Base-by-base conservation (phyloP, 2,797 vertebrate species). In the Pantherophis vulpinus region DNA sequence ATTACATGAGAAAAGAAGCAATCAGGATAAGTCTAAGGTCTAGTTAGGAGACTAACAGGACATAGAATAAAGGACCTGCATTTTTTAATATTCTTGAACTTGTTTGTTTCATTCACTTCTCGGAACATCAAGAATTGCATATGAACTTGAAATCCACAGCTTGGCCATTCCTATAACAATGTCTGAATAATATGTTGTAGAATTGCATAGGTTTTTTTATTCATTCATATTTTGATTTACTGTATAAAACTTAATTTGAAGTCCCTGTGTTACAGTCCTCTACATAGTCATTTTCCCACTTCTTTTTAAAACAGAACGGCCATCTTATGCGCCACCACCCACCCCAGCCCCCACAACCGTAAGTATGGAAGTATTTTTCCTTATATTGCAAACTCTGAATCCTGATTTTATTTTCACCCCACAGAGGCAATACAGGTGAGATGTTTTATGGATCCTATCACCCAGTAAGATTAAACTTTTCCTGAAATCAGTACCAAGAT, bases 311-410 rank as follows among this genome's bases (percentile, higher is more conserved):
- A 97, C 98, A 99, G 99, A 99, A 97, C 98, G 99, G 95, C 99
- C 99, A 95, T 99, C 99, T 92, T 99, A 99, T 94, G 98, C 99
- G 96, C 99, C 99, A 96, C 99, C 99, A 97, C 99, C 99, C 95
- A 98, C 99, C 98, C 99, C 99, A 86, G 99, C 99, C 98, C 99
- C 99, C 88, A 98, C 99, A 96, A 98, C 99, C 97, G 99, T 99
- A 99, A 99, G 99, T 99, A 98, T 96, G 94, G 96, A 96, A 96
- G 96, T 97, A 97, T 96, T 98, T 98, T 97, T 95, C 37, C 16
- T 96, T 98, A 95, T 93, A 83, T 83, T 96, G 95, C 96, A 93
- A 95, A 96, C 95, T 95, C 96, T 96, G 95, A 93, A 94, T 93
- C 93, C 91, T 93, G 95, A 93, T 94, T 95, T 97, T 96, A 90